phyloP scores from a whole-genome alignment of 1,140 invertebrate species.

The Aphelenchoides besseyi region DNA sequence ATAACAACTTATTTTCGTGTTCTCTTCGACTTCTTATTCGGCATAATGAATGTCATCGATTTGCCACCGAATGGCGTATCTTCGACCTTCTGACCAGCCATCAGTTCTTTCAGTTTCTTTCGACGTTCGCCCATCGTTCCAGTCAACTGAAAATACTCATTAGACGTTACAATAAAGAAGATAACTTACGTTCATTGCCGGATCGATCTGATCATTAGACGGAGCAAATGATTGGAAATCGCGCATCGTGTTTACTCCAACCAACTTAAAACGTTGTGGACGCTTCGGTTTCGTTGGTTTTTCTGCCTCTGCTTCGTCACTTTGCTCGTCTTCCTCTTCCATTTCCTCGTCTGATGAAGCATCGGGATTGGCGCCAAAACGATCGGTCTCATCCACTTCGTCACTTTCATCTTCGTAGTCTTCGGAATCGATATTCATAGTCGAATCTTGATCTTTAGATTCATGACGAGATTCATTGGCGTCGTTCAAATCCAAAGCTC shows the following conservation, averaged over 20 bases:
- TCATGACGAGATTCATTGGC: not conserved
- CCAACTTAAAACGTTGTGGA: conserved; percentile 18
- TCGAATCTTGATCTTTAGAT: not conserved
- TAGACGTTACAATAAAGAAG: not conserved
- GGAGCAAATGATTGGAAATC: conserved; percentile 21
- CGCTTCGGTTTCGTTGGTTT: conserved; percentile 4
- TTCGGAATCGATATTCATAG: not conserved
- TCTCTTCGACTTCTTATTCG: conserved; percentile 31
- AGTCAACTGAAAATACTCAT: conserved; percentile 5
- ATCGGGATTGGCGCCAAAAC: conserved; percentile 12
- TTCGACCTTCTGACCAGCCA: conserved; percentile 15
- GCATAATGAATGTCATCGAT: conserved; percentile 41
- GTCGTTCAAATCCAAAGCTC: not conserved
- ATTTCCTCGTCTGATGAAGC: conserved; percentile 20
- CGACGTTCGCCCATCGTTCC: conserved; percentile 23
- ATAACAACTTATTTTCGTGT: no score
- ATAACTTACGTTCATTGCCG: conserved; percentile 20
- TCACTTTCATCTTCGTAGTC: conserved; percentile 30
- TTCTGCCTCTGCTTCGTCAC: conserved; percentile 12
- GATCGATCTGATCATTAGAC: not conserved
- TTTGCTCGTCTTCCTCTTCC: conserved; percentile 26
- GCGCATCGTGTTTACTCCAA: conserved; percentile 10
- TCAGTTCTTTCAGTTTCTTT: conserved; percentile 11
- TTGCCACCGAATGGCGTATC: conserved; percentile 52
- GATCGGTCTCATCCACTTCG: not conserved